Conservation (phyloP, 2,888 invertebrate genomes). For the Papilio protenor region DNA sequence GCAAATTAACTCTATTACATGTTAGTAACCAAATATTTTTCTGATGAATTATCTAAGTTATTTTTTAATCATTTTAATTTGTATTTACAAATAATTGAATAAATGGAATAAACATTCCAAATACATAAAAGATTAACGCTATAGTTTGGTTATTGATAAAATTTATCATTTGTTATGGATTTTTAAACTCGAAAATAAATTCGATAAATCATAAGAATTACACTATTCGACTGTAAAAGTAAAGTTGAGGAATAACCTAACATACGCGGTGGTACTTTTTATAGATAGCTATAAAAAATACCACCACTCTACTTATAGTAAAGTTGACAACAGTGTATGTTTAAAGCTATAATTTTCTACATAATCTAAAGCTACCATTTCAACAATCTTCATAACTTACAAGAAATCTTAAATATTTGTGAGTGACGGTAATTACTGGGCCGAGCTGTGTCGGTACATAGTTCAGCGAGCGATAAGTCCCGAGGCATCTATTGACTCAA, state of each 20-base stretch:
- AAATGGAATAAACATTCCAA: no score
- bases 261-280: not conserved
- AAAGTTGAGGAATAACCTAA: not conserved
- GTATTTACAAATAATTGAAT: no score
- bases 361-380: not conserved
- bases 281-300: no score
- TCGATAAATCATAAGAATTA: no score
- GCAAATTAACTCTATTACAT: not conserved
- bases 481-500: slow-evolving; percentile 77
- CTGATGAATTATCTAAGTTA: not conserved
- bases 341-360: not conserved
- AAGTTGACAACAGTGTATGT: not conserved
- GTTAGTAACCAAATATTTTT: not conserved
- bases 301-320: no score
- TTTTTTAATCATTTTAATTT: not conserved
- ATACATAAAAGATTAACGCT: not conserved
- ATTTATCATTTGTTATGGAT: not conserved
- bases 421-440: slow-evolving; percentile 31
- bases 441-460: slow-evolving; percentile 46
- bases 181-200: not conserved
- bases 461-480: slow-evolving; percentile 63
- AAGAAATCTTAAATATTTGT: slow-evolving; percentile 18
- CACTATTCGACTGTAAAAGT: not conserved
- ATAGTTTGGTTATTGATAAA: not conserved
- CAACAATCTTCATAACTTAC: not conserved